Evolutionary conservation across 2,797 vertebrate genomes (phyloP).

Genomic region (Xenops minutus): DNA sequence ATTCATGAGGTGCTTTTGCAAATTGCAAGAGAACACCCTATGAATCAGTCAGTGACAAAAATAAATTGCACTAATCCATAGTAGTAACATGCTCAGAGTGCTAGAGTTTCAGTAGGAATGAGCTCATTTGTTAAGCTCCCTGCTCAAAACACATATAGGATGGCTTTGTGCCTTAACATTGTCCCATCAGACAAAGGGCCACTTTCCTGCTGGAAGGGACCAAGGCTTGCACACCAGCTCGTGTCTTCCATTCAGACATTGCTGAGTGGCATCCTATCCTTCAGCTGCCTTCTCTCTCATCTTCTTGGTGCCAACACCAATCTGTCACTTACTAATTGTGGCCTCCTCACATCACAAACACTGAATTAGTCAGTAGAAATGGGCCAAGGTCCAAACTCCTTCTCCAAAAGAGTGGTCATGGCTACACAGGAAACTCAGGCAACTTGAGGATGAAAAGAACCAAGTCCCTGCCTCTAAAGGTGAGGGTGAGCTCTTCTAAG

Average conservation of each 20-base stretch:
- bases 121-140: constrained; percentile 49
- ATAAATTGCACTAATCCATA: constrained; percentile 41
- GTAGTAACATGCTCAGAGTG: constrained; percentile 15
- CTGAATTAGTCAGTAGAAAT: neutral
- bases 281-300: neutral
- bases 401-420: neutral
- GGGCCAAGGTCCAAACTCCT: neutral
- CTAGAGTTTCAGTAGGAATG: constrained; percentile 51
- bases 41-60: constrained; percentile 65
- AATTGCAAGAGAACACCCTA: constrained; percentile 61
- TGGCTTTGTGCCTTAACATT: neutral
- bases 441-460: neutral
- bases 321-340: neutral
- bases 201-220: neutral
- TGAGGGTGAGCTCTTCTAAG: neutral
- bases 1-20: constrained; percentile 50
- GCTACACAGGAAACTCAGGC: neutral
- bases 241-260: neutral
- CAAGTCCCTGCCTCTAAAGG: neutral
- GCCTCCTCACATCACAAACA: neutral
- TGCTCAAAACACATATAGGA: neutral
- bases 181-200: constrained; percentile 3
- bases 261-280: neutral
- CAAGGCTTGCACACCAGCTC: neutral
- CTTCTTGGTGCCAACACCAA: neutral